A percentile compares a stretch with the other conserved stretches of the same genome.
Conservation (phyloP, 2,113 vertebrate species). For the Empidonax traillii region DNA sequence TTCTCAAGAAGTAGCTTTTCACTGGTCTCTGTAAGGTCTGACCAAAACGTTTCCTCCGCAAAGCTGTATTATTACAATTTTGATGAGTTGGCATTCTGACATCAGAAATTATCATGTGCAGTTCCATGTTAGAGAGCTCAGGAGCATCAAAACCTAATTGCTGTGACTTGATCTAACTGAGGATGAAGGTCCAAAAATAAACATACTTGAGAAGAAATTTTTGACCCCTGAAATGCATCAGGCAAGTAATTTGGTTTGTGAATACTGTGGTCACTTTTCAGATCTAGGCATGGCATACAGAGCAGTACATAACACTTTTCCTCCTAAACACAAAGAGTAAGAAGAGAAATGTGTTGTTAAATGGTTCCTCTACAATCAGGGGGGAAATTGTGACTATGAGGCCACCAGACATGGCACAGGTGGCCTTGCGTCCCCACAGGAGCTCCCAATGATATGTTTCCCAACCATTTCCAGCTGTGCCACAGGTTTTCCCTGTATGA, state of each 20-base stretch:
- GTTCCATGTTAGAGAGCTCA: neutral
- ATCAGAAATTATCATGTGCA: neutral
- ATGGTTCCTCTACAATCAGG: neutral
- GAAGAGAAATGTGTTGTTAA: neutral
- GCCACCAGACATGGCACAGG: neutral
- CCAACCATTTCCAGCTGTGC: neutral
- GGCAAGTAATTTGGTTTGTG: neutral
- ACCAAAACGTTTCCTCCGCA: neutral
- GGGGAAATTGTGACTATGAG: neutral
- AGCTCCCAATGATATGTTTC: neutral
- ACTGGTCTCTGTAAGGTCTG: neutral
- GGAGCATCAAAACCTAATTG: neutral
- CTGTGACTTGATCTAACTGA: neutral
- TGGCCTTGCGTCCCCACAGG: neutral
- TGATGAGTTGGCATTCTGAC: neutral
- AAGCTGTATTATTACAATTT: neutral
- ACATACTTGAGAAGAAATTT: neutral
- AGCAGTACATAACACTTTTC: neutral
- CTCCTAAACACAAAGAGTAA: neutral
- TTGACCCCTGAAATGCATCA: neutral
- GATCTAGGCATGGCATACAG: neutral
- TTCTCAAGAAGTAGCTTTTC: neutral
- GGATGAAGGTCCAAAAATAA: neutral
- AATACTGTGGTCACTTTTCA: neutral
- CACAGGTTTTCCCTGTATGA: neutral